Percentiles rank a stretch among this genome's conserved stretches.
These are phyloP conservation scores for Aspiorhynchus laticeps DNA, from an alignment of 2,113 vertebrate species.

Conservation along the genomic window DNA sequence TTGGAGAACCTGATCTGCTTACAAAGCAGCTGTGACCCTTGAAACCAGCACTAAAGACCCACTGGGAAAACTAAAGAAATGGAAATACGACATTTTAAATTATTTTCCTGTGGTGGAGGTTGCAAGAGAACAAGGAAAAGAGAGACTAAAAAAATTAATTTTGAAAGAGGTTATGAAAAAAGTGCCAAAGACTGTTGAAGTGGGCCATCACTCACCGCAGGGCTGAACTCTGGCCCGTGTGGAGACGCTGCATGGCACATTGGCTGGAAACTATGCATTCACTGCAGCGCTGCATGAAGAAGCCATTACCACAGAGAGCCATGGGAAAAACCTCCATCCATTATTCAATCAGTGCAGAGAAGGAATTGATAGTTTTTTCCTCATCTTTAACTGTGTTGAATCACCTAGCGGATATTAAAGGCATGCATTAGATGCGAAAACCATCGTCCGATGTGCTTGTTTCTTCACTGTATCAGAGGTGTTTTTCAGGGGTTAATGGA, in stretches of 20 bases:
- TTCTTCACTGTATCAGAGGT: neutral
- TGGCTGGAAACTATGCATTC: conserved; percentile 45
- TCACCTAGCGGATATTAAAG: neutral
- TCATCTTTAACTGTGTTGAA: neutral
- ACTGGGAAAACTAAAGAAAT: conserved; percentile 44
- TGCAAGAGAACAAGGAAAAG: neutral
- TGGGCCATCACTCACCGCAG: conserved; percentile 16
- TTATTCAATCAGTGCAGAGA: conserved; percentile 43
- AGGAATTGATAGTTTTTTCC: conserved; percentile 20
- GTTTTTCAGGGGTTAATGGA: conserved; percentile 11
- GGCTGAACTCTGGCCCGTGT: conserved; percentile 3
- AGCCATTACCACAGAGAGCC: conserved; percentile 42
- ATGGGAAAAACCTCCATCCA: conserved; percentile 26
- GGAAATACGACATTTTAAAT: conserved; percentile 37
- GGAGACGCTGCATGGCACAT: conserved; percentile 50
- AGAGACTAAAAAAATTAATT: neutral
- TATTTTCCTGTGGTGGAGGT: neutral
- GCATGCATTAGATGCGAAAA: neutral
- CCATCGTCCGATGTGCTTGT: neutral
- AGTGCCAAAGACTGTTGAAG: neutral
- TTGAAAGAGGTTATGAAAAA: neutral
- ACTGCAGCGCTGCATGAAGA: conserved; percentile 41
- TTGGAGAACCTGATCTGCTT: conserved; percentile 1
- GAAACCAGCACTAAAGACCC: neutral
- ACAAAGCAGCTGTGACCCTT: neutral